Evolutionary conservation across 2,797 vertebrate genomes (phyloP).

Genomic region (Rhynchotus rufescens): DNA sequence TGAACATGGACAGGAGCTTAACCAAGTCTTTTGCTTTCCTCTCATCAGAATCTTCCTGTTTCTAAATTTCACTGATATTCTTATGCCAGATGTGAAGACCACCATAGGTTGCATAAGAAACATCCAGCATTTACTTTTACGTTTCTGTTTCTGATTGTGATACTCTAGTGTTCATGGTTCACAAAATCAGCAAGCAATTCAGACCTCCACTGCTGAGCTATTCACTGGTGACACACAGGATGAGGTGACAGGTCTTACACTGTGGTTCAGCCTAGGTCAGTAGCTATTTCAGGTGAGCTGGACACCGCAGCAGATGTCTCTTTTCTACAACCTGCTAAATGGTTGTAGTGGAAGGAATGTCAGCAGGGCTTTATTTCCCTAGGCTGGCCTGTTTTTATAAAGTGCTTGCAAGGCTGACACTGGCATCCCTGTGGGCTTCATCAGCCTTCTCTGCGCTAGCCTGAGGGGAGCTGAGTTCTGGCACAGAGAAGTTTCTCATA

Average conservation of each 20-base stretch:
- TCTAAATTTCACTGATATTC: background rate
- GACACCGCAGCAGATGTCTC: background rate
- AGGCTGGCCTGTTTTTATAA: background rate
- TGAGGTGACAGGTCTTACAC: background rate
- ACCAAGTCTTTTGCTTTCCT: background rate
- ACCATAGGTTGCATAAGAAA: accelerated
- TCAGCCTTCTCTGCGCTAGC: no score
- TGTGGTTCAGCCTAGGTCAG: background rate
- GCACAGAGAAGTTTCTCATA: accelerated
- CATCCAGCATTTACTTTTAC: accelerated
- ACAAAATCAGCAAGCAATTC: constrained; percentile 18
- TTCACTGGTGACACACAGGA: background rate
- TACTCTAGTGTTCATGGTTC: background rate
- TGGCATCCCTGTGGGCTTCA: no score
- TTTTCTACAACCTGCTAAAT: background rate
- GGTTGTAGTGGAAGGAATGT: background rate
- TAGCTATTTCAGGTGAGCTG: background rate
- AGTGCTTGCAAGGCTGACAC: background rate
- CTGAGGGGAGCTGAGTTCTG: background rate
- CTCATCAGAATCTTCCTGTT: background rate
- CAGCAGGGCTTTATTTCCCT: background rate
- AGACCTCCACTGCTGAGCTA: background rate
- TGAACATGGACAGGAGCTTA: background rate
- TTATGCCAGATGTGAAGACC: background rate
- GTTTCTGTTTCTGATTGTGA: background rate